phyloP scores from a whole-genome alignment of 2,797 vertebrate species.

The Cetoscarus ocellatus region DNA sequence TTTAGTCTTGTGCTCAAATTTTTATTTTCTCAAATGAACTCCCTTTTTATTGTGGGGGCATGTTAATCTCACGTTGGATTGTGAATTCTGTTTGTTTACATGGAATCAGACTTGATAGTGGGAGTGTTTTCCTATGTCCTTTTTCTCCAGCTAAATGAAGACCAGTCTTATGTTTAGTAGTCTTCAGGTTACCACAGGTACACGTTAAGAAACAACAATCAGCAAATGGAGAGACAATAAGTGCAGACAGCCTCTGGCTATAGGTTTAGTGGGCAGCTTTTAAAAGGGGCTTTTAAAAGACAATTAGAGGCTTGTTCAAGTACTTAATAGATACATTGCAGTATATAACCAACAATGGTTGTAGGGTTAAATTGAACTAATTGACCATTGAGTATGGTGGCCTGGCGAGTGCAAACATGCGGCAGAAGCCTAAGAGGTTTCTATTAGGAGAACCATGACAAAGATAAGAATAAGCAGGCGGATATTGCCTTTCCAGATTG shows the following conservation, averaged over 20 bases:
- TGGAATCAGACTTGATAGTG: no score
- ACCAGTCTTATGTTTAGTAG: not conserved
- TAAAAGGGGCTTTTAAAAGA: not conserved
- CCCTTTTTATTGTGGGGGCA: no score
- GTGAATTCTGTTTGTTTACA: no score
- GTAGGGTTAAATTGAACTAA: not conserved
- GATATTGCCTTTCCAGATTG: slow-evolving; percentile 78
- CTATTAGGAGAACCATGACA: not conserved
- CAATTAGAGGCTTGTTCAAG: slow-evolving; percentile 1
- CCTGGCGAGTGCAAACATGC: not conserved
- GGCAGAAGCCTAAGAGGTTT: not conserved
- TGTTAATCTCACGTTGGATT: no score
- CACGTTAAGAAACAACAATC: not conserved
- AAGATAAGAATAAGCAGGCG: slow-evolving; percentile 60
- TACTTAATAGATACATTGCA: not conserved
- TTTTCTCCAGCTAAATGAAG: not conserved
- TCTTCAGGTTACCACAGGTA: not conserved
- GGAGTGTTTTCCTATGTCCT: no score
- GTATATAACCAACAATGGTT: not conserved
- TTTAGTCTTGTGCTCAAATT: no score
- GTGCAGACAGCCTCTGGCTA: not conserved
- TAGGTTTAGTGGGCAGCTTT: not conserved
- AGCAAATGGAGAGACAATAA: not conserved
- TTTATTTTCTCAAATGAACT: no score
- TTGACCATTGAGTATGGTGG: not conserved